Evolutionary conservation across 1,140 invertebrate genomes (phyloP).

Genomic region (Metaphire vulgaris): DNA sequence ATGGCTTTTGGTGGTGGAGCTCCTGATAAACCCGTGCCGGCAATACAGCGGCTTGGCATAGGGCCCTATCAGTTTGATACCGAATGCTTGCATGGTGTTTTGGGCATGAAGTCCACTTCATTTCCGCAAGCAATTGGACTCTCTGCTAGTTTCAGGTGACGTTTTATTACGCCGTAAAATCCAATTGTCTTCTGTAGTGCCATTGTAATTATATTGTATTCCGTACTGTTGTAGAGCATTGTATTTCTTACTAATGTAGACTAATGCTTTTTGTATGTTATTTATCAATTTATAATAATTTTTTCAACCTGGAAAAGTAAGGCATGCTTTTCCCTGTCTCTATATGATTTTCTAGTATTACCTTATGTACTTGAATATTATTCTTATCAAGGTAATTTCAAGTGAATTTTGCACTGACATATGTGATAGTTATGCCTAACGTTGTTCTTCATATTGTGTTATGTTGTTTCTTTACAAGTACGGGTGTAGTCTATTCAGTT

Average conservation of each 20-base stretch:
- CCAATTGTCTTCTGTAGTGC: not conserved
- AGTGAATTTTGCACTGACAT: no score
- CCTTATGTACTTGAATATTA: no score
- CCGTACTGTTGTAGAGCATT: no score
- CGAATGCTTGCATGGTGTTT: constrained; percentile 31
- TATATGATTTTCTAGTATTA: no score
- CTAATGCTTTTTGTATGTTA: no score
- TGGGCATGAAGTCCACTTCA: constrained; percentile 36
- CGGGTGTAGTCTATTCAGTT: constrained; percentile 35
- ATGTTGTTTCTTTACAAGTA: constrained; percentile 29
- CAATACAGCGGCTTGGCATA: constrained; percentile 31
- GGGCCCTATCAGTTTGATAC: constrained; percentile 29
- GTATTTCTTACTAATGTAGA: no score
- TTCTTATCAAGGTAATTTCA: no score
- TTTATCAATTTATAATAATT: constrained; percentile 3
- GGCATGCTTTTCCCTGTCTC: no score
- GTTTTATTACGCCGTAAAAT: not conserved
- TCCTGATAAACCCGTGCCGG: constrained; percentile 29
- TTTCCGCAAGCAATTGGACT: constrained; percentile 44
- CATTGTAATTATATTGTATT: constrained; percentile 2
- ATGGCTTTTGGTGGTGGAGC: constrained; percentile 17
- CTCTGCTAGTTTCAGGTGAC: constrained; percentile 42
- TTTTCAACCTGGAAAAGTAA: no score
- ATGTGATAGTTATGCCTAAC: no score
- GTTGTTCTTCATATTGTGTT: no score